A percentile compares a stretch with the other conserved stretches of the same genome.
These are phyloP conservation scores for Glyphotaelius pellucidus DNA, from an alignment of 2,888 invertebrate species.

Conservation along the genomic window DNA sequence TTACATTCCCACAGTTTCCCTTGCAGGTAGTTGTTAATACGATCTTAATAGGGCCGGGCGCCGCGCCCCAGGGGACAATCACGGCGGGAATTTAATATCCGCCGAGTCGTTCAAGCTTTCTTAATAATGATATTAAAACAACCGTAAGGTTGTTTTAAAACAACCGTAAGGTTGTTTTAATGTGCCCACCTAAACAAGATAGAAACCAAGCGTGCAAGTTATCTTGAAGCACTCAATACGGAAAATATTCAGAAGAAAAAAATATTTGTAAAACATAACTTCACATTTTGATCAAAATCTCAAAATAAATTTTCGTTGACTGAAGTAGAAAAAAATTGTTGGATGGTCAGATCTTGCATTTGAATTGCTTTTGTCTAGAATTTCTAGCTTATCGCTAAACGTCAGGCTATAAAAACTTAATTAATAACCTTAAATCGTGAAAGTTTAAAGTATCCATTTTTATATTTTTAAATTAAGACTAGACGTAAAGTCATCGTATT, in stretches of 20 bases:
- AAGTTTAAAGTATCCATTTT: too few species aligned
- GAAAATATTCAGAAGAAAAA: background rate
- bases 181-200: background rate
- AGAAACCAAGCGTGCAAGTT: background rate
- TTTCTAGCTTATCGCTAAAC: too few species aligned
- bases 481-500: too few species aligned
- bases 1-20: background rate
- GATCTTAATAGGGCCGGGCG: background rate
- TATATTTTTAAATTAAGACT: too few species aligned
- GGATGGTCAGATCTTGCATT: too few species aligned
- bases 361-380: too few species aligned
- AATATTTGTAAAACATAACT: background rate
- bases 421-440: too few species aligned
- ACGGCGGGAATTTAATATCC: background rate
- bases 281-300: background rate
- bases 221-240: background rate
- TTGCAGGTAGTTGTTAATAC: background rate
- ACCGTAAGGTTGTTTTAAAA: too few species aligned
- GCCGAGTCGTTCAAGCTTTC: background rate
- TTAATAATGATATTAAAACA: background rate
- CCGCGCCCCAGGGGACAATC: background rate
- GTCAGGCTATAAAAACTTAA: too few species aligned
- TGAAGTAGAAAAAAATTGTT: background rate
- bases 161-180: background rate
- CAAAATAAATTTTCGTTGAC: background rate